Evolutionary conservation across 1,140 invertebrate species (phyloP).

Genomic region (Procambarus virginalis): DNA sequence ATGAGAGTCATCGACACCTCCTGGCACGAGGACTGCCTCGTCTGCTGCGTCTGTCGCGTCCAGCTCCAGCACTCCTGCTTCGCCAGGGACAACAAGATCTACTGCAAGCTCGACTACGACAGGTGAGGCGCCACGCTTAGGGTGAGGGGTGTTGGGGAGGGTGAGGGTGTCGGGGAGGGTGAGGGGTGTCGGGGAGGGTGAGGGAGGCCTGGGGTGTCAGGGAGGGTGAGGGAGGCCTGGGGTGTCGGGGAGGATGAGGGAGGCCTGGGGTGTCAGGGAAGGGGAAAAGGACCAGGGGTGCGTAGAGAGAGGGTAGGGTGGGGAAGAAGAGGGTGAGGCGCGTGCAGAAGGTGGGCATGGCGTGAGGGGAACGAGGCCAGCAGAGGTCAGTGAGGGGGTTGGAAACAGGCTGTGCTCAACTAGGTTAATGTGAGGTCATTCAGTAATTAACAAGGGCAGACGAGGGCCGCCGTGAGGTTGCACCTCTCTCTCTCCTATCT

Average conservation of each 20-base stretch:
- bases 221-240: too few species aligned
- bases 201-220: not conserved
- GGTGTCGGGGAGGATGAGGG: not conserved
- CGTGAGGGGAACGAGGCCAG: too few species aligned
- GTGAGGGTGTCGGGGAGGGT: not conserved
- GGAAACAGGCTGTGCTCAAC: too few species aligned
- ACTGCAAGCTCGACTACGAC: slow-evolving; percentile 95
- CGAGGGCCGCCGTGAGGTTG: too few species aligned
- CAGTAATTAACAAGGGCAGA: too few species aligned
- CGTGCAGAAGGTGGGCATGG: not conserved
- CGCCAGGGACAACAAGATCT: slow-evolving; percentile 92
- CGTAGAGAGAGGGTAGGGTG: not conserved
- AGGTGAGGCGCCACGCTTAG: slow-evolving; percentile 77
- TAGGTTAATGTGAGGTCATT: too few species aligned
- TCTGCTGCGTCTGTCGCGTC: slow-evolving; percentile 91
- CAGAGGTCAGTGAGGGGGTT: too few species aligned
- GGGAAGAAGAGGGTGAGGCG: slow-evolving; percentile 5
- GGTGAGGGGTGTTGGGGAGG: not conserved
- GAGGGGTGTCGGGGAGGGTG: not conserved
- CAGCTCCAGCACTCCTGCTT: slow-evolving; percentile 92
- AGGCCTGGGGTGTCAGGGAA: not conserved
- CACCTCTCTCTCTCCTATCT: too few species aligned
- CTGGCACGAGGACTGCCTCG: slow-evolving; percentile 95
- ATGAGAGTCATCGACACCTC: slow-evolving; percentile 92
- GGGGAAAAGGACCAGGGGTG: not conserved